A percentile compares a stretch with the other conserved stretches of the same genome.
Evolutionary conservation across 1,140 invertebrate species (phyloP).

Genomic region (Penaeus japonicus): DNA sequence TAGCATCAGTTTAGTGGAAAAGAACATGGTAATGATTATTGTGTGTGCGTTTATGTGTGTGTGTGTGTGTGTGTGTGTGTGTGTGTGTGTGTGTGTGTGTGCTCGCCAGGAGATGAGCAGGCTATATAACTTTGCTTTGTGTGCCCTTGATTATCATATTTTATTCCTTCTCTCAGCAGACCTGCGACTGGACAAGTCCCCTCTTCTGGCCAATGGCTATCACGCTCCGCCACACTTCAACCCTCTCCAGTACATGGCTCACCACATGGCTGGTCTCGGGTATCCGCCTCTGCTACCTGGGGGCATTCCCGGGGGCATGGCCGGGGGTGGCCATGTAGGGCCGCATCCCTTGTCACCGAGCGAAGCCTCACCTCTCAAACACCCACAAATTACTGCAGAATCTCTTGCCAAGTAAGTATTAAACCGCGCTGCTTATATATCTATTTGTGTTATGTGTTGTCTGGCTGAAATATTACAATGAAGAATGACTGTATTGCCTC

Average conservation of each 20-base stretch:
- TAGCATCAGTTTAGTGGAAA: too few species aligned
- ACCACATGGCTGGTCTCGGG: conserved; percentile 58
- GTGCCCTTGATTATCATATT: background rate
- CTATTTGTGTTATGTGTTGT: background rate
- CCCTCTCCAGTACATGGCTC: conserved; percentile 58
- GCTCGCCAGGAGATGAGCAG: too few species aligned
- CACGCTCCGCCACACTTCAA: conserved; percentile 71
- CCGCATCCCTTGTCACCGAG: conserved; percentile 55
- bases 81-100: too few species aligned
- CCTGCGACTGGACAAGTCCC: conserved; percentile 86
- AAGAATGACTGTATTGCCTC: background rate
- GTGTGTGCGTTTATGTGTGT: too few species aligned
- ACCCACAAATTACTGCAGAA: conserved; percentile 56
- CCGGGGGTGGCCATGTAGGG: conserved; percentile 39
- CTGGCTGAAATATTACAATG: background rate
- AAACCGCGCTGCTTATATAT: background rate
- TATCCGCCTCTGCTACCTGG: conserved; percentile 56
- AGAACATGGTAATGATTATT: too few species aligned
- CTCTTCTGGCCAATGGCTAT: conserved; percentile 90
- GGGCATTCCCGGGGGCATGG: conserved; percentile 53
- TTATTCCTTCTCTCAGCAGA: conserved; percentile 25
- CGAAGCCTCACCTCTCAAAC: conserved; percentile 53
- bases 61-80: too few species aligned
- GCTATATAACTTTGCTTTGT: background rate
- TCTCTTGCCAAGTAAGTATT: conserved; percentile 49